These are phyloP conservation scores for Polypedilum vanderplanki DNA, from an alignment of 1,140 invertebrate genomes.

Conservation along the genomic window DNA sequence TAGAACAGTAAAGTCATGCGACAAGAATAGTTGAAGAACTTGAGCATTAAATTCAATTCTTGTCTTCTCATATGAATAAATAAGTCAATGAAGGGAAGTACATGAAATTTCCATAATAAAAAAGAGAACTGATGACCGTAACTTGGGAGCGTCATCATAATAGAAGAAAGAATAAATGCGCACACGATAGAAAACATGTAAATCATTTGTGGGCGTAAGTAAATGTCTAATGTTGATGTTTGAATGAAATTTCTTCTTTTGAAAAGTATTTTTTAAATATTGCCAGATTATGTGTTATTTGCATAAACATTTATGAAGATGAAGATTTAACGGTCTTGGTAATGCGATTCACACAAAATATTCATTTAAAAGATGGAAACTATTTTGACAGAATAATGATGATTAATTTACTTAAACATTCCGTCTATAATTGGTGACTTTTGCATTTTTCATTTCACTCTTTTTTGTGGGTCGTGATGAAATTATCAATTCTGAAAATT, in stretches of 20 bases:
- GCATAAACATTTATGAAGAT: slow-evolving; percentile 5
- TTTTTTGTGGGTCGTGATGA: too few species aligned
- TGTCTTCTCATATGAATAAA: background rate
- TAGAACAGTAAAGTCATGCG: background rate
- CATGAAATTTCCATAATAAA: background rate
- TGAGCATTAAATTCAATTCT: slow-evolving; percentile 7
- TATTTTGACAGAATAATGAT: background rate
- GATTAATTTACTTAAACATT: background rate
- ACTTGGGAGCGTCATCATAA: background rate
- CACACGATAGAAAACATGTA: slow-evolving; percentile 1
- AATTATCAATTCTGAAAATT: too few species aligned
- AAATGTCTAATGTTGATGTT: slow-evolving; percentile 10
- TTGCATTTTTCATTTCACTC: too few species aligned
- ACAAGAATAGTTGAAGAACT: slow-evolving; percentile 17
- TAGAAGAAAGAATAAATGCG: background rate
- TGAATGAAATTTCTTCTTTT: background rate
- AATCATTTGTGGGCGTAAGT: slow-evolving; percentile 1
- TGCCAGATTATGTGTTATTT: background rate
- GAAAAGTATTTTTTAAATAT: slow-evolving; percentile 3
- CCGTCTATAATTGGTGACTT: too few species aligned
- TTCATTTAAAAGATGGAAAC: background rate
- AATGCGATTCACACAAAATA: background rate
- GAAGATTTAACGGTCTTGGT: slow-evolving; percentile 17
- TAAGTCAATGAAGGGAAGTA: slow-evolving; percentile 11
- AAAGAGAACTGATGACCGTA: background rate